Base-by-base conservation (phyloP, 2,888 invertebrate genomes). In the Apotomis turbidana region DNA sequence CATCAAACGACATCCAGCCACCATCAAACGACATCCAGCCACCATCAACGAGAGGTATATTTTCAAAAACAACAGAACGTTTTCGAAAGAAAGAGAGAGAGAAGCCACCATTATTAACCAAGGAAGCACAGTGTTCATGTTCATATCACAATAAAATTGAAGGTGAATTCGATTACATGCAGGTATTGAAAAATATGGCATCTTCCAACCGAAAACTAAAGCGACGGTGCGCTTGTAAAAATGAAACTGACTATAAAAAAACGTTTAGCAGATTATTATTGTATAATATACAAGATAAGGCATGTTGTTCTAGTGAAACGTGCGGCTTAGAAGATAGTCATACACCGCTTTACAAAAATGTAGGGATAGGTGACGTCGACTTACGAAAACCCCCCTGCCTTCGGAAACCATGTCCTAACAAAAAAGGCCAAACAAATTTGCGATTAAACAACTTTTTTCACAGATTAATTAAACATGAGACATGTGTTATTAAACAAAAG, bases 341-440 rank as follows among this genome's bases (percentile, higher is more conserved):
- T 27, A 27, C 10, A 49, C 49, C 49, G 9, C 9, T 49, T 36
- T 46, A 27, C 15, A 46, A 54, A 57, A 66, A 27, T 36, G 27
- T 66, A 46, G 66, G 66, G 54, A 66, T 46, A 8, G 66, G 66
- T n/a, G 66, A 57, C 27, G 55, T 15, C 8, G 66, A 66, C 8
- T 66, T 55, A n/a, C 66, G 66, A 9, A 66, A 57, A 66, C 55
- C 66, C 12, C 57, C 44, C 27, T 12, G 15, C 13, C 10, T 5
- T 4, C 27, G 15, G 12, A 9, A 12, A 41, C 6, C 4, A 9
- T 38, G 41, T 13, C 9, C 8, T 8, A 44, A 55, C 46, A 27
- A 46, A 57, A 55, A 54, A 6, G 46, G 57, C 36, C 44, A 44
- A n/a, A 15, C 5, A 0, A 4, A 12, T n/a, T 44, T 9, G 1